Evolutionary conservation across 2,797 vertebrate genomes (phyloP).

Genomic region (Mustela erminea): DNA sequence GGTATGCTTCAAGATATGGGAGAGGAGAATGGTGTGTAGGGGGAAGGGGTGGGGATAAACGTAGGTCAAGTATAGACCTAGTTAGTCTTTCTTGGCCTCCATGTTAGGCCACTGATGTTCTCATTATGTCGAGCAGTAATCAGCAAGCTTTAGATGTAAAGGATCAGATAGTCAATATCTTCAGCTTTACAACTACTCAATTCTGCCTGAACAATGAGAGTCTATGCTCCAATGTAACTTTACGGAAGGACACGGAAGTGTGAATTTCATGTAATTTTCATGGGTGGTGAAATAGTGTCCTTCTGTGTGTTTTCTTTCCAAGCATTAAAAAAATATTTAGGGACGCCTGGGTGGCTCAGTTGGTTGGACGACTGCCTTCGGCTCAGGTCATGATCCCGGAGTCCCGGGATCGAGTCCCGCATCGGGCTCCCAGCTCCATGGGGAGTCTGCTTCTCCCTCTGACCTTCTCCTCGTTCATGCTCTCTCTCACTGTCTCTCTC

Average conservation of each 20-base stretch:
- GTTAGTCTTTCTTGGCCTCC: neutral
- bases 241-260: constrained; percentile 16
- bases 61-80: neutral
- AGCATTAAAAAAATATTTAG: constrained; percentile 30
- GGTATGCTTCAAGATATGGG: neutral
- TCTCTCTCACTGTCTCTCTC: too few relatives aligned
- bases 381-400: too few relatives aligned
- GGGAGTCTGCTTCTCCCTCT: too few relatives aligned
- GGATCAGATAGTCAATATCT: constrained; percentile 7
- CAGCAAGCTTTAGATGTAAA: neutral
- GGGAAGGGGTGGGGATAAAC: neutral
- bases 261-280: constrained; percentile 61
- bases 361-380: too few relatives aligned
- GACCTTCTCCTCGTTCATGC: too few relatives aligned
- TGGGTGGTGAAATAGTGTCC: neutral
- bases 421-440: too few relatives aligned
- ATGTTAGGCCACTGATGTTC: constrained; percentile 9
- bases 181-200: constrained; percentile 26
- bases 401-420: too few relatives aligned
- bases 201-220: constrained; percentile 20
- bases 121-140: neutral
- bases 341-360: too few relatives aligned
- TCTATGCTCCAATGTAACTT: neutral
- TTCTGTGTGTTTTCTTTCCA: neutral
- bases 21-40: too few relatives aligned